Evolutionary conservation across 35 echinoderm and acorn worm species (phyloP).

Genomic region (Diadema setosum): DNA sequence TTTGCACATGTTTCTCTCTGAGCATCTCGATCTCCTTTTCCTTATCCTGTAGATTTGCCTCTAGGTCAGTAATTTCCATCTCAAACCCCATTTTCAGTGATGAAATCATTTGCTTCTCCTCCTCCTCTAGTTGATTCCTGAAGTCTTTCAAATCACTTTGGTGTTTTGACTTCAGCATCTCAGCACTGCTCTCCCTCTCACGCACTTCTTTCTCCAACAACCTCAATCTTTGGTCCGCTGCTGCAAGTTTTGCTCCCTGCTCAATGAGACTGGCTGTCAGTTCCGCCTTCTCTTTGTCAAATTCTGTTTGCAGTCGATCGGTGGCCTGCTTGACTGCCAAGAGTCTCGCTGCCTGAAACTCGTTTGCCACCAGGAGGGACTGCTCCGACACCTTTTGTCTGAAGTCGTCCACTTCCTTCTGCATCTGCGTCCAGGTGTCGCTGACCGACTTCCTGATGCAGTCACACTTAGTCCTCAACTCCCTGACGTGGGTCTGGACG

Average conservation of each 20-base stretch:
- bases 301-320: background rate
- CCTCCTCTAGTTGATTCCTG: constrained; percentile 33
- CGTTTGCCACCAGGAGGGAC: background rate
- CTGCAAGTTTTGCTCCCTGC: background rate
- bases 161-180: constrained; percentile 14
- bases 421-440: background rate
- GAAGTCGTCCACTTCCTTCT: background rate
- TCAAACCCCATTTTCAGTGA: constrained; percentile 61
- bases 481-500: background rate
- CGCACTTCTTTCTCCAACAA: background rate
- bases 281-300: constrained; percentile 22
- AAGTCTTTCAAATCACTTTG: constrained; percentile 40
- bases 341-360: background rate
- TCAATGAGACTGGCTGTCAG: background rate
- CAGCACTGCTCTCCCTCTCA: constrained; percentile 21
- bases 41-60: constrained; percentile 52
- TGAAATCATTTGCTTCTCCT: constrained; percentile 29
- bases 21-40: constrained; percentile 36
- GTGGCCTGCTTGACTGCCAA: background rate
- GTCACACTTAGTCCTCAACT: constrained; percentile 12
- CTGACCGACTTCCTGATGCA: background rate
- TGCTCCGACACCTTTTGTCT: background rate
- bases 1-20: constrained; percentile 13
- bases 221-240: background rate
- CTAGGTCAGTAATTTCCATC: constrained; percentile 67